Evolutionary conservation across 2,888 invertebrate genomes (phyloP).

Genomic region (Chrysomela aeneicollis): DNA sequence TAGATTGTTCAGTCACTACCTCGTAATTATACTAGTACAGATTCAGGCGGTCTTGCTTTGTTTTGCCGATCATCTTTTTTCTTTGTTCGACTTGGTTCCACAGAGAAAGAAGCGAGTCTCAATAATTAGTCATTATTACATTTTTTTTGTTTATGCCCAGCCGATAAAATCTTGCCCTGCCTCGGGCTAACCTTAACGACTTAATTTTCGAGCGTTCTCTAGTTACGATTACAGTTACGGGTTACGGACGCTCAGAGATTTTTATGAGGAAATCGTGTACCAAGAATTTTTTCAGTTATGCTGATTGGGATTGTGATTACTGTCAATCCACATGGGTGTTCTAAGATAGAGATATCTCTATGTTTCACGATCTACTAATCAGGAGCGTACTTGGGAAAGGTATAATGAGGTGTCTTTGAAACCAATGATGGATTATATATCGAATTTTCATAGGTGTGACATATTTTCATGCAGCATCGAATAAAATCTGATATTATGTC

Average conservation of each 20-base stretch:
- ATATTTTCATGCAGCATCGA: no score
- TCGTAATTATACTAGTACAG: conserved; percentile 16
- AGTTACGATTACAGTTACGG: conserved; percentile 27
- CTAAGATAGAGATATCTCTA: conserved; percentile 2
- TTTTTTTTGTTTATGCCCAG: conserved; percentile 28
- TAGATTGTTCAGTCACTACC: conserved; percentile 17
- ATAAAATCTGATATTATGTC: no score
- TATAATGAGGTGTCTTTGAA: no score
- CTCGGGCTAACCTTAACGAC: conserved; percentile 34
- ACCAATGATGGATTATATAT: no score
- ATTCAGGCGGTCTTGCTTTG: conserved; percentile 18
- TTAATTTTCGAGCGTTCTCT: conserved; percentile 33
- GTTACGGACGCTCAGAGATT: conserved; percentile 24
- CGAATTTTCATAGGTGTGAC: no score
- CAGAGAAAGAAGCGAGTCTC: conserved; percentile 7
- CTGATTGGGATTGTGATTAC: conserved; percentile 13
- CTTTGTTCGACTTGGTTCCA: neutral
- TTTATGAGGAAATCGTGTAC: conserved; percentile 33
- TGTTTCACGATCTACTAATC: neutral
- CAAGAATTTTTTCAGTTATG: conserved; percentile 27
- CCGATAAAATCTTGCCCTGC: conserved; percentile 34
- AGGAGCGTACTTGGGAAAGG: no score
- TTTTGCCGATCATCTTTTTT: neutral
- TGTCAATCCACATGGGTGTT: conserved; percentile 33
- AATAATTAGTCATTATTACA: conserved; percentile 28